These are phyloP conservation scores for Oplegnathus fasciatus DNA, from an alignment of 2,113 vertebrate species.

Conservation along the genomic window DNA sequence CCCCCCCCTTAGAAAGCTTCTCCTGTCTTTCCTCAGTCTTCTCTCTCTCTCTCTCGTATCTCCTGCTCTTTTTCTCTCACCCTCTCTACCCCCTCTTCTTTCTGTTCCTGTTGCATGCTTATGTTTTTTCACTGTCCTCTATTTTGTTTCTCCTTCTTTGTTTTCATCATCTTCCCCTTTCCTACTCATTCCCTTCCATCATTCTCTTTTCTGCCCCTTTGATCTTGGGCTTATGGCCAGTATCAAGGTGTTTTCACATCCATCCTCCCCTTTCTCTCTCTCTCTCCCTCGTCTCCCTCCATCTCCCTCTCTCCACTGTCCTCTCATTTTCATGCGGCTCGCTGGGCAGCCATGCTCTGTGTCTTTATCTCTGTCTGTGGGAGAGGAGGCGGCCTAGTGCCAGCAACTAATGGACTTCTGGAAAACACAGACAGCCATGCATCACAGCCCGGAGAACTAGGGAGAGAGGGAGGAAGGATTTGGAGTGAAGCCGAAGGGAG, in stretches of 20 bases:
- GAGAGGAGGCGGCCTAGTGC: constrained; percentile 75
- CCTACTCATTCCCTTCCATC: background rate
- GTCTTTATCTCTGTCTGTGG: constrained; percentile 83
- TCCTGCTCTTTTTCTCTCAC: background rate
- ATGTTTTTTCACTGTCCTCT: background rate
- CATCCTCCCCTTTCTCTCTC: constrained; percentile 9
- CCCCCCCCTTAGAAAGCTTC: background rate
- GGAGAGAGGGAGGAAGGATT: constrained; percentile 50
- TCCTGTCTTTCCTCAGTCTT: constrained; percentile 8
- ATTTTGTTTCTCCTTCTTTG: constrained; percentile 6
- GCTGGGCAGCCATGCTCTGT: constrained; percentile 56
- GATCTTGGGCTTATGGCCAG: constrained; percentile 28
- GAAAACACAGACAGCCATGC: constrained; percentile 80
- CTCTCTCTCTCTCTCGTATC: background rate
- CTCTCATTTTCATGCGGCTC: constrained; percentile 68
- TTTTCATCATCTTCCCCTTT: constrained; percentile 30
- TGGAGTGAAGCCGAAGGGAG: constrained; percentile 47
- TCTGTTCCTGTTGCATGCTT: constrained; percentile 8
- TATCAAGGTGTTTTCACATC: constrained; percentile 52
- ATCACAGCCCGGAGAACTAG: constrained; percentile 63
- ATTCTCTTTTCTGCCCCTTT: constrained; percentile 7
- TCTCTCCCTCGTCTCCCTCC: constrained; percentile 7
- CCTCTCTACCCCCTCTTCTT: background rate
- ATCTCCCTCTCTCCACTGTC: constrained; percentile 43
- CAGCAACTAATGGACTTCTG: constrained; percentile 85